Conservation (phyloP, 2,888 invertebrate genomes). For the Sinohyriopsis cumingii region DNA sequence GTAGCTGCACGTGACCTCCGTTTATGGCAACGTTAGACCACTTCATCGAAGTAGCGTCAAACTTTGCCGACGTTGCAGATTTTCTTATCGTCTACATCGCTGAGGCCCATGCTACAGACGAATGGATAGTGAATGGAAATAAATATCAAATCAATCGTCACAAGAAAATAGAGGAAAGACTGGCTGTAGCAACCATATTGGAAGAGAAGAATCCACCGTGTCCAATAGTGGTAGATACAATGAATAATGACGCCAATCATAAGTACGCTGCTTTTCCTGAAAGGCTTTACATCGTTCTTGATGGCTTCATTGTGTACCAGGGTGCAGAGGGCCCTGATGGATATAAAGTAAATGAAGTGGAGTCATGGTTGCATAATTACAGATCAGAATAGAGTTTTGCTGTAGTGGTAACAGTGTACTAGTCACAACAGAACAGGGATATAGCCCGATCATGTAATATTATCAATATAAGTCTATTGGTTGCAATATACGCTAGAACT, state of each 20-base stretch:
- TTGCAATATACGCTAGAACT: no score
- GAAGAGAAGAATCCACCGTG: conserved; percentile 28
- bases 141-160: conserved; percentile 51
- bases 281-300: conserved; percentile 54
- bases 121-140: conserved; percentile 54
- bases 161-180: conserved; percentile 40
- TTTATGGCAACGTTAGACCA: conserved; percentile 57
- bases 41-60: conserved; percentile 49
- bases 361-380: conserved; percentile 48
- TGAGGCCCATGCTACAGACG: conserved; percentile 63
- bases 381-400: background rate
- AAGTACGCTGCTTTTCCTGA: conserved; percentile 59
- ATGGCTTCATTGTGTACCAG: conserved; percentile 50
- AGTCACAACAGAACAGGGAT: no score
- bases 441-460: no score
- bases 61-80: conserved; percentile 51
- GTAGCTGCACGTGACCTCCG: conserved; percentile 67
- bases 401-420: no score
- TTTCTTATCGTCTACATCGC: conserved; percentile 64
- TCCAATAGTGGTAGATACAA: conserved; percentile 53
- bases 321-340: conserved; percentile 54
- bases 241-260: conserved; percentile 51
- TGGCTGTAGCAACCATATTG: conserved; percentile 48
- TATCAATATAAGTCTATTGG: no score
- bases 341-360: conserved; percentile 51